Evolutionary conservation across 2,888 invertebrate species (phyloP).

Genomic region (Philhelius pedissequus): DNA sequence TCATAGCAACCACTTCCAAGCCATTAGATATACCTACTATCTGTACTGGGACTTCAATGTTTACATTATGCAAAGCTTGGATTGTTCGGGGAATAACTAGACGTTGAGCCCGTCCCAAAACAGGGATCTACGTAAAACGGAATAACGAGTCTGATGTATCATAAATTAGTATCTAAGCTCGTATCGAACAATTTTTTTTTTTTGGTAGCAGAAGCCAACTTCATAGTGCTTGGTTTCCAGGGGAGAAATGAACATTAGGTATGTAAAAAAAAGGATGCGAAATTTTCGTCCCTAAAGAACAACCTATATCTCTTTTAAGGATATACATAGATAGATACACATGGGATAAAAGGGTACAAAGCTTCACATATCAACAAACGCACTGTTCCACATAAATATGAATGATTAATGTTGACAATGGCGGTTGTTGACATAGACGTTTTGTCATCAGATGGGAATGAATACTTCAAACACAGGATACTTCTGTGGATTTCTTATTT

Average conservation of each 20-base stretch:
- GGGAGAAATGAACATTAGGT: background rate
- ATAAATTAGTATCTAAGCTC: background rate
- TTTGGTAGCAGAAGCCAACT: background rate
- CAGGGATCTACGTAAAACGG: slow-evolving; percentile 10
- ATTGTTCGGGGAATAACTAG: slow-evolving; percentile 41
- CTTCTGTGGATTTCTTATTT: too few relatives aligned
- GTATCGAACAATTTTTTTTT: background rate
- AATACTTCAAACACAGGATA: slow-evolving; percentile 1
- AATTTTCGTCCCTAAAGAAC: background rate
- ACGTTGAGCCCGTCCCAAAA: background rate
- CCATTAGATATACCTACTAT: background rate
- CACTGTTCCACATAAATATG: background rate
- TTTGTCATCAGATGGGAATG: background rate
- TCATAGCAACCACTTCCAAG: background rate
- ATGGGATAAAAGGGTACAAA: background rate
- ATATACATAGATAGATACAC: too few relatives aligned
- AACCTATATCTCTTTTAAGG: slow-evolving; percentile 4
- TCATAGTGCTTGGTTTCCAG: slow-evolving; percentile 17
- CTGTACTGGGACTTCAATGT: slow-evolving; percentile 3
- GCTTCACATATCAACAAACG: background rate
- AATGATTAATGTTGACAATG: slow-evolving; percentile 18
- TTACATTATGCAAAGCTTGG: slow-evolving; percentile 31
- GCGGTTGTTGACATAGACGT: background rate
- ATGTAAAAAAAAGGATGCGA: background rate
- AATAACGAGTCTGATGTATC: slow-evolving; percentile 29